Percentiles rank a stretch among this genome's conserved stretches.
Evolutionary conservation across 2,888 invertebrate species (phyloP).

Genomic region (Gerosis bhagava): DNA sequence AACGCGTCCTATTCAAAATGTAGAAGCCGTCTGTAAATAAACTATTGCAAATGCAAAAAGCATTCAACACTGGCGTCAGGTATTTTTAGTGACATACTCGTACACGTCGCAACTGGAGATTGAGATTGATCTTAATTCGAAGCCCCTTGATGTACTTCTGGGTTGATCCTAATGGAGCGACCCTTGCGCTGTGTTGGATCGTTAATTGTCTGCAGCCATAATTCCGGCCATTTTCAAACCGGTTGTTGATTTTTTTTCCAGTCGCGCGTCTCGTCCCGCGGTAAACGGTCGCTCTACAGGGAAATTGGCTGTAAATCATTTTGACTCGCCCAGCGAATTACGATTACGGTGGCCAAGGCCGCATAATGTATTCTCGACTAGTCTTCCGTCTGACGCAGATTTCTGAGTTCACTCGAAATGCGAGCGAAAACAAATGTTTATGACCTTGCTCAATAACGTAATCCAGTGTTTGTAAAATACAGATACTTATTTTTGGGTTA

Average conservation of each 20-base stretch:
- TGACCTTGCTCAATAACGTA: constrained; percentile 15
- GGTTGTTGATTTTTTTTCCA: constrained; percentile 61
- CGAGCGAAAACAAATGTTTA: constrained; percentile 6
- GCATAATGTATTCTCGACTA: constrained; percentile 12
- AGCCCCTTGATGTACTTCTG: too few species aligned
- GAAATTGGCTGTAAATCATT: constrained; percentile 50
- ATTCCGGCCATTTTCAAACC: constrained; percentile 68
- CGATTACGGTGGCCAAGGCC: constrained; percentile 12
- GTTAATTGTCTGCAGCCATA: too few species aligned
- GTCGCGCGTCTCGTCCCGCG: constrained; percentile 41
- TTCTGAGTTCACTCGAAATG: constrained; percentile 8
- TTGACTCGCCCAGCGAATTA: constrained; percentile 35
- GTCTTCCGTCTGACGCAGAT: constrained; percentile 14
- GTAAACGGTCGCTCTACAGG: constrained; percentile 47
- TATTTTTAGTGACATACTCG: constrained; percentile 57
- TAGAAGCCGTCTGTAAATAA: constrained; percentile 22
- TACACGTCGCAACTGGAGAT: constrained; percentile 52
- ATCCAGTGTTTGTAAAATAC: constrained; percentile 1
- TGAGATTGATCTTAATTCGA: too few species aligned
- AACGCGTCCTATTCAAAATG: constrained; percentile 26
- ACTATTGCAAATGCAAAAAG: constrained; percentile 27
- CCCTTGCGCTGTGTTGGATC: too few species aligned
- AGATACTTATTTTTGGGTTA: constrained; percentile 3
- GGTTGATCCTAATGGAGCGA: too few species aligned
- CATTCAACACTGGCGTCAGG: constrained; percentile 34